Evolutionary conservation across 2,113 vertebrate species (phyloP).

Genomic region (Heptranchias perlo): DNA sequence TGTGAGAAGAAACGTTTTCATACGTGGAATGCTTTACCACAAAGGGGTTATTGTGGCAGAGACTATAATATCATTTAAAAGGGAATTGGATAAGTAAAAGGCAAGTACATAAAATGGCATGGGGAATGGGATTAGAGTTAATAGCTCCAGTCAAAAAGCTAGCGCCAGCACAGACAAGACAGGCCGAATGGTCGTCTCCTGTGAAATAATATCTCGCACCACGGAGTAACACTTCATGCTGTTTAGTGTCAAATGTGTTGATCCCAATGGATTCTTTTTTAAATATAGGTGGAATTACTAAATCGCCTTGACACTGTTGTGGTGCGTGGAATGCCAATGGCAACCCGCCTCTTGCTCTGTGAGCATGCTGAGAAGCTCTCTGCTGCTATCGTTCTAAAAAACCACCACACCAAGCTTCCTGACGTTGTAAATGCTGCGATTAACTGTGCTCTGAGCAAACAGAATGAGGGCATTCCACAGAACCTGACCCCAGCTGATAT

Average conservation of each 20-base stretch:
- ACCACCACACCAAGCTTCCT: slow-evolving; percentile 73
- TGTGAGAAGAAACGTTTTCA: too few relatives aligned
- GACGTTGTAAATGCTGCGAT: slow-evolving; percentile 79
- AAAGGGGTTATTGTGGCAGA: background rate
- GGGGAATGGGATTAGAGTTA: background rate
- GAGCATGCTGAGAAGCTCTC: slow-evolving; percentile 88
- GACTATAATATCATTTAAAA: background rate
- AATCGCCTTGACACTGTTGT: slow-evolving; percentile 63
- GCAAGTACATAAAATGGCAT: background rate
- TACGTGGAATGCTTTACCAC: too few relatives aligned
- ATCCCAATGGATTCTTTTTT: background rate
- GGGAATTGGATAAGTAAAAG: background rate
- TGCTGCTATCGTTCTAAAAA: slow-evolving; percentile 82
- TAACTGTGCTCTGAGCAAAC: slow-evolving; percentile 63
- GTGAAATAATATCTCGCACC: background rate
- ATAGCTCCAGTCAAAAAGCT: background rate
- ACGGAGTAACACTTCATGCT: background rate
- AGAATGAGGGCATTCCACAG: slow-evolving; percentile 54
- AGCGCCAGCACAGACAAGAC: background rate
- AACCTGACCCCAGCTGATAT: slow-evolving; percentile 85
- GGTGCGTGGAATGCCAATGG: slow-evolving; percentile 65
- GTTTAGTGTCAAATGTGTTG: background rate
- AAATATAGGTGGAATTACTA: slow-evolving; percentile 73
- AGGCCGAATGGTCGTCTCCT: background rate
- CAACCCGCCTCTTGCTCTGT: slow-evolving; percentile 78